Evolutionary conservation across 2,113 vertebrate genomes (phyloP).

Genomic region (Sturnira hondurensis): DNA sequence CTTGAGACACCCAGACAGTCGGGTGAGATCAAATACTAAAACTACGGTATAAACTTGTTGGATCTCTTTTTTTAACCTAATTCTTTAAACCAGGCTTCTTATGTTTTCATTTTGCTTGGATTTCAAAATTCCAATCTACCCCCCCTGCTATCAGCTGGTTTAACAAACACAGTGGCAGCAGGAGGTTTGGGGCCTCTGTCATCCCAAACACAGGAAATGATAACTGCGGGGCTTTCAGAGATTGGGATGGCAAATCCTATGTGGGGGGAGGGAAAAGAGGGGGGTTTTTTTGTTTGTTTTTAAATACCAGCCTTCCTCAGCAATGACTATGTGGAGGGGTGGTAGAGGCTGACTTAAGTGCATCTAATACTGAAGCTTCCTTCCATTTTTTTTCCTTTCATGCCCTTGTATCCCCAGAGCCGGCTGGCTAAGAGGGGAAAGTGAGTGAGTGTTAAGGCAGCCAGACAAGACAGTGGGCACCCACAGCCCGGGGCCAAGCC

Average conservation of each 20-base stretch:
- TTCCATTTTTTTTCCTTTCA: constrained; percentile 37
- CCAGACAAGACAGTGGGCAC: constrained; percentile 41
- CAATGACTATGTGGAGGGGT: background rate
- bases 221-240: constrained; percentile 24
- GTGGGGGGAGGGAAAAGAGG: background rate
- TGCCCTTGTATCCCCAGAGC: background rate
- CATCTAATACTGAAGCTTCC: constrained; percentile 57
- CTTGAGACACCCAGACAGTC: background rate
- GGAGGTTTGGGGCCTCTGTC: background rate
- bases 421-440: constrained; percentile 26
- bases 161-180: constrained; percentile 29
- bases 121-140: constrained; percentile 46
- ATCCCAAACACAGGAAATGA: constrained; percentile 35
- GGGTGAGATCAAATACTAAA: constrained; percentile 46
- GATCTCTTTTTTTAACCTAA: constrained; percentile 50
- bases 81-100: constrained; percentile 41
- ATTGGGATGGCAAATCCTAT: constrained; percentile 1
- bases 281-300: background rate
- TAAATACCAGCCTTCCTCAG: constrained; percentile 21
- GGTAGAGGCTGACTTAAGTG: constrained; percentile 60
- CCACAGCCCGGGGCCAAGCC: background rate
- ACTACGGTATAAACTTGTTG: constrained; percentile 28
- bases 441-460: constrained; percentile 38
- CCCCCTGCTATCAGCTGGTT: background rate
- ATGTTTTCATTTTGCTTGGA: constrained; percentile 35